Conservation (phyloP, 1,140 invertebrate genomes). For the Odontomachus brunneus region DNA sequence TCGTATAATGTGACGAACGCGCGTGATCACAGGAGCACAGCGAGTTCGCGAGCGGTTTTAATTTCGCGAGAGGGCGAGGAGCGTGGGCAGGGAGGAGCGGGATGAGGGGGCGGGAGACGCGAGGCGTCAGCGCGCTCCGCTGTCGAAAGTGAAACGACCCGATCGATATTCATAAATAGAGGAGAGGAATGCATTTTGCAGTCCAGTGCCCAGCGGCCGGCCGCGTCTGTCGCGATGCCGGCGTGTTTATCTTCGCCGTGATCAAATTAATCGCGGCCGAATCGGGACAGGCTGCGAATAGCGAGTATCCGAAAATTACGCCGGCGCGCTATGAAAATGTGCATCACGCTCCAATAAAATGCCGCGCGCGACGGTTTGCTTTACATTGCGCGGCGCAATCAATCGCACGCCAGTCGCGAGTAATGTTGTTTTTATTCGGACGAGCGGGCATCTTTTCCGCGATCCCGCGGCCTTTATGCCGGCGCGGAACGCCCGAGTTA, state of each 20-base stretch:
- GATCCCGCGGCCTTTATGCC: conserved; percentile 32
- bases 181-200: conserved; percentile 24
- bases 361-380: conserved; percentile 45
- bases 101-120: neutral
- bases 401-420: conserved; percentile 33
- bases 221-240: neutral
- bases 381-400: conserved; percentile 42
- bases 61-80: too few species aligned
- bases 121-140: neutral
- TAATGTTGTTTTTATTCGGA: conserved; percentile 46
- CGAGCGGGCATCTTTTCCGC: conserved; percentile 44
- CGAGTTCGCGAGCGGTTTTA: neutral
- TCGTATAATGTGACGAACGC: neutral
- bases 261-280: conserved; percentile 50
- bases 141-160: conserved; percentile 60
- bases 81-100: too few species aligned
- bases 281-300: conserved; percentile 43
- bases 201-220: neutral
- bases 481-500: conserved; percentile 42
- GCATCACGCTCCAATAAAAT: conserved; percentile 41
- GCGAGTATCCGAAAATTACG: conserved; percentile 48
- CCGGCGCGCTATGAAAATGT: conserved; percentile 31
- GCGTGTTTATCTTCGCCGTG: conserved; percentile 39
- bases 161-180: conserved; percentile 60
- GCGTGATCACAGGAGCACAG: too few species aligned